These are phyloP conservation scores for Hirtodrosophila confusa DNA, from an alignment of 2,888 invertebrate genomes.

Conservation along the genomic window DNA sequence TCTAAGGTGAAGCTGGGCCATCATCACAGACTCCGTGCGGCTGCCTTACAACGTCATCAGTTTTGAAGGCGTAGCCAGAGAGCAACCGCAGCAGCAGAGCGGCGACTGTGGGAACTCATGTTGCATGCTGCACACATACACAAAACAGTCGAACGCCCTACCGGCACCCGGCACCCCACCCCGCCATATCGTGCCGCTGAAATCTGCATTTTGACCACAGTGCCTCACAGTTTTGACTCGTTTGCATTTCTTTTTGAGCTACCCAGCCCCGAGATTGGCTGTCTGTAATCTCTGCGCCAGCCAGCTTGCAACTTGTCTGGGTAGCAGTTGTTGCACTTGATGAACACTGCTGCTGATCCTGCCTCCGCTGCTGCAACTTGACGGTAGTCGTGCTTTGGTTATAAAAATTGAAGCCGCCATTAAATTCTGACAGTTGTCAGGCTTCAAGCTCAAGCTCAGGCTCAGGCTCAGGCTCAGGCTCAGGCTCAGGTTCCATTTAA, in stretches of 20 bases:
- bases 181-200: conserved; percentile 70
- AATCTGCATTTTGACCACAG: conserved; percentile 73
- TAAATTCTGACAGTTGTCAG: conserved; percentile 81
- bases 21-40: conserved; percentile 48
- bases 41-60: conserved; percentile 78
- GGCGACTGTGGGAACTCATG: conserved; percentile 76
- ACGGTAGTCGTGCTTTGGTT: conserved; percentile 79
- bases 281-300: conserved; percentile 59
- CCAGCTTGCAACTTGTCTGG: conserved; percentile 56
- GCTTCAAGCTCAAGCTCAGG: conserved; percentile 32
- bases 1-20: conserved; percentile 34
- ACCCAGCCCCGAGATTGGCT: conserved; percentile 61
- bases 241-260: conserved; percentile 65
- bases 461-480: conserved; percentile 8
- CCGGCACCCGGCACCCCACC: not conserved
- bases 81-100: conserved; percentile 65
- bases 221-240: conserved; percentile 52
- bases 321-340: conserved; percentile 38
- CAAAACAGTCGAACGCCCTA: conserved; percentile 34
- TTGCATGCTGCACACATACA: conserved; percentile 74
- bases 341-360: conserved; percentile 28
- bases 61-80: conserved; percentile 77
- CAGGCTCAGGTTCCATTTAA: conserved; percentile 1
- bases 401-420: conserved; percentile 80
- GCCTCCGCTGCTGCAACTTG: conserved; percentile 32